Base-by-base conservation (phyloP, 2,888 invertebrate genomes). In the Epinotia demarniana region DNA sequence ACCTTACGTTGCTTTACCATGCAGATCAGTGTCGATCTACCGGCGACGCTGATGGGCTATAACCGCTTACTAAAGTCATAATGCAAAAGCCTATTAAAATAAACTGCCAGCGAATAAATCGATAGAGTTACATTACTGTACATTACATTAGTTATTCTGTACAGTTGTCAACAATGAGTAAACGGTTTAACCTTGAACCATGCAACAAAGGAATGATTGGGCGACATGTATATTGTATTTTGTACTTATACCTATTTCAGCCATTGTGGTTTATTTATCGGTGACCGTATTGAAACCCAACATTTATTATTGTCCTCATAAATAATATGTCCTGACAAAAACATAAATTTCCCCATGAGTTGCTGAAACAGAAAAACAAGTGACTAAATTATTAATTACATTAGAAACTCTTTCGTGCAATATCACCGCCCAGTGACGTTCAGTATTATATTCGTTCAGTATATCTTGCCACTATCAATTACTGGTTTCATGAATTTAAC, bases 181-280 rank as follows among this genome's bases (percentile, higher is more conserved):
- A 57, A 57, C 39, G 39, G n/a, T 43, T 43, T 68, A 68, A 43
- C 68, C 68, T 58, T 68, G 68, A 46, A 58, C 57, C 46, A 39
- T 43, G 9, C 12, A 60, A 69, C 69, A 69, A 60, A 69, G 69
- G 58, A 68, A 68, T 68, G 68, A 68, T 68, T 58, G 39, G 43
- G 27, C 60, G 23, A 16, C 60, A 27, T 60, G 12, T 43, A 39
- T 39, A 39, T 39, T 39, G 9, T 39, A 39, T n/a, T n/a, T n/a
- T n/a, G n/a, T n/a, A n/a, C n/a, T n/a, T n/a, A n/a, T 39, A 58
- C 19, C 13, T 61, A 69, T 69, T 58, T 69, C 57, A 69, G 46
- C 46, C 70, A 61, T 71, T 62, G 70, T 19, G 70, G 70, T 75
- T 68, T 61, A 58, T n/a, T 68, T 73, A 73, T 73, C 73, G 55